Base-by-base conservation (phyloP, 2,113 vertebrate species). In the Setophaga petechia region DNA sequence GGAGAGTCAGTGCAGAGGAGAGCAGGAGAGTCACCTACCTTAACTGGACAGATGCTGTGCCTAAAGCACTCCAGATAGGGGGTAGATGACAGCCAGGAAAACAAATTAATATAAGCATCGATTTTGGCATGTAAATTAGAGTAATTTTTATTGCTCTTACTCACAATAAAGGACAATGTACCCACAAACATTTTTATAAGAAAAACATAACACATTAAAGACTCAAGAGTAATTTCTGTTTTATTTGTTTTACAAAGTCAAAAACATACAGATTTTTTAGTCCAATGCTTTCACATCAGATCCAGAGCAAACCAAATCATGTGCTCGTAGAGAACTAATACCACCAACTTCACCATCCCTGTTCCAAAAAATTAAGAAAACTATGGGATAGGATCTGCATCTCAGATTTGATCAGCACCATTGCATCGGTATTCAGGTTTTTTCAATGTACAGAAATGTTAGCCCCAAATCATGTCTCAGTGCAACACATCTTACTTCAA, bases 341-440 rank as follows among this genome's bases (percentile, higher is more conserved):
- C 81, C 87, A 86, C 52, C 31, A 37, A 54, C 51, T 81, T 93
- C 79, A 80, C 65, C 85, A 80, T 73, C 78, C 80, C 83, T 44
- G 74, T 65, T 87, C 91, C 87, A 85, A 90, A 95, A 89, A 71
- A 46, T 71, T 46, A 82, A 62, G 63, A 86, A 93, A 93, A 83
- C 75, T 83, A 85, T n/a, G 85, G 85, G 76, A 87, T 63, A 96
- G 92, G 88, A 96, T 91, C 95, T 93, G 78, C 92, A 14, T 91
- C 87, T 93, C 88, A 86, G 77, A 87, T 61, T 69, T 71, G 91
- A 96, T 95, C 89, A 90, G 96, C 94, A 97, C 94, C 94, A 96
- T 95, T 94, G 86, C 87, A 96, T 95, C 95, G 92, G 96, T 87
- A 93, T 95, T 94, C 84, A 90, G 63, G 35, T 83, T 88, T 91